Base-by-base conservation (phyloP, 2,888 invertebrate species). In the Dicranocentrus wangi region DNA sequence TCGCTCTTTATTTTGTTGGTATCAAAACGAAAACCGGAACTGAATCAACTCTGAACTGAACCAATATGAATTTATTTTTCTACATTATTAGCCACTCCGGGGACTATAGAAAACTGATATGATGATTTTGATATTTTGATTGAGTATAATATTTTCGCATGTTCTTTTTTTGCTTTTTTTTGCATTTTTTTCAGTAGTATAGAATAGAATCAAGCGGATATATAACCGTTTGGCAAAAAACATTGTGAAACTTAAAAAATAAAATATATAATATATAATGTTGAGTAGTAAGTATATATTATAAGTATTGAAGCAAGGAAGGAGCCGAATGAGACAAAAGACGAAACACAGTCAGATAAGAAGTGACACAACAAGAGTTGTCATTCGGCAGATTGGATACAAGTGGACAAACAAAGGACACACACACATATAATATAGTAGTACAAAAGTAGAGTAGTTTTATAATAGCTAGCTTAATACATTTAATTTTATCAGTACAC, bases 251-350 rank as follows among this genome's bases (percentile, higher is more conserved):
- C 13, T 27, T 53, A 39, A 27, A 66, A 66, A 68, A 42, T 21
- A 51, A 43, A 53, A 27, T 58, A 27, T 42, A 58, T 39, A 1
- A 39, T 66, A 60, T 53, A 55, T 39, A 47, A 65, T 17, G 39
- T 43, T 51, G 66, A 68, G 28, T 19, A 42, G 58, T 43, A 70
- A 70, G 68, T 69, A 39, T 39, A 39, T 39, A 39, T 73, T 51
- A 76, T 69, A 76, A 83, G 83, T 84, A 85, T 83, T 83, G 83
- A 86, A 86, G 85, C 85, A 86, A 84, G 86, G 85, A 85, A 85
- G 85, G 86, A 85, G 85, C 85, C 84, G 84, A 86, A 83, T 82
- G 81, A 85, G 76, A 82, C 69, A 81, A 81, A 73, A 80, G 65
- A 72, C 71, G 66, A 66, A 43, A 60, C 63, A 71, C 66, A 78